phyloP scores from a whole-genome alignment of 2,113 vertebrate species.

The Onychorhynchus coronatus region DNA sequence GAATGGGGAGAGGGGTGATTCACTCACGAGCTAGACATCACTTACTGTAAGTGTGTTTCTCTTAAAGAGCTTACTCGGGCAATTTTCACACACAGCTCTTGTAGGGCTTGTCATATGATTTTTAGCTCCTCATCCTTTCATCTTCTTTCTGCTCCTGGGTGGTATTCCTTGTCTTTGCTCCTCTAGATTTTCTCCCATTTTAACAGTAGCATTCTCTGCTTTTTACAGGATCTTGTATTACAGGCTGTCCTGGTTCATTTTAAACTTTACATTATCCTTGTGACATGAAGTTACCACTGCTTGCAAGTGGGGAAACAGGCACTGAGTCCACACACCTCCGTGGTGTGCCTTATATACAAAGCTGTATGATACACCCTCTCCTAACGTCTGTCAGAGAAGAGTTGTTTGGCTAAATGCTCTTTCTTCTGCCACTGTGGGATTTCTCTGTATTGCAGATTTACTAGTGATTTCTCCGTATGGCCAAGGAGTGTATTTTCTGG shows the following conservation, averaged over 20 bases:
- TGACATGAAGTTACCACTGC: neutral
- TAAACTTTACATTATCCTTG: neutral
- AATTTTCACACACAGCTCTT: neutral
- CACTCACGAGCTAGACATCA: neutral
- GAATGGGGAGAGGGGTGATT: neutral
- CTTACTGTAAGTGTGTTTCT: constrained; percentile 7
- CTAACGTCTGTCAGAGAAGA: neutral
- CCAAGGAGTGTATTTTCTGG: neutral
- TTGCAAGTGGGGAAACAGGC: neutral
- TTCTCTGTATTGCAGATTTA: neutral
- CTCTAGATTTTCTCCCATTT: neutral
- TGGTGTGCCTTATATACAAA: neutral
- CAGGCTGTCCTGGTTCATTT: neutral
- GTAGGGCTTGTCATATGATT: neutral
- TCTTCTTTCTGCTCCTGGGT: neutral
- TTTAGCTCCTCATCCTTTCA: neutral
- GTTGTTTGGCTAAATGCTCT: neutral
- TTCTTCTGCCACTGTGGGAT: neutral
- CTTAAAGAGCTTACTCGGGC: neutral
- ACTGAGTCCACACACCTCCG: neutral
- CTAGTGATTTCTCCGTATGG: neutral
- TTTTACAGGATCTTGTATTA: neutral
- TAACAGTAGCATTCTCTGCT: neutral
- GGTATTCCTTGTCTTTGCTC: neutral
- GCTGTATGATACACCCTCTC: neutral